Conservation (phyloP, 2,888 invertebrate species). For the Acrocyrtus sp. region DNA sequence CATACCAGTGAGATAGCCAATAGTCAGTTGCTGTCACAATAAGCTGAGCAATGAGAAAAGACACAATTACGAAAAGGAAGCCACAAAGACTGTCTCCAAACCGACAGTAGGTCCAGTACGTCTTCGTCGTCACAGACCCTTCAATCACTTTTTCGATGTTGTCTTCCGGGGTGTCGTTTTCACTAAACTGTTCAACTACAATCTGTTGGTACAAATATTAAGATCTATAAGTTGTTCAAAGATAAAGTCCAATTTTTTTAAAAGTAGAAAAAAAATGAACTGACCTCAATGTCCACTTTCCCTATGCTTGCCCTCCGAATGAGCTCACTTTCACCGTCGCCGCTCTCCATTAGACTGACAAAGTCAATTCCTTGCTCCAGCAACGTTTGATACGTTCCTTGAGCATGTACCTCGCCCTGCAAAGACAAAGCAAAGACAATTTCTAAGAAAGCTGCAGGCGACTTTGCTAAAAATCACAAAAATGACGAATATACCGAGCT, state of each 20-base stretch:
- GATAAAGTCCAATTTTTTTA: not conserved
- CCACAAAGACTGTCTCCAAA: slow-evolving; percentile 51
- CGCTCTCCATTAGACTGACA: slow-evolving; percentile 65
- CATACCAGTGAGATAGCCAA: slow-evolving; percentile 61
- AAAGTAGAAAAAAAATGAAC: no score
- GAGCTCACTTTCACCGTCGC: slow-evolving; percentile 60
- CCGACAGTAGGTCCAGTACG: slow-evolving; percentile 68
- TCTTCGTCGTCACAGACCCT: slow-evolving; percentile 57
- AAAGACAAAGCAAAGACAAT: slow-evolving; percentile 27
- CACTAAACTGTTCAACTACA: slow-evolving; percentile 26
- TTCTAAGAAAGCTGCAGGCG: no score
- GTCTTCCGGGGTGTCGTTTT: slow-evolving; percentile 53
- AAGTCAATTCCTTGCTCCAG: slow-evolving; percentile 65
- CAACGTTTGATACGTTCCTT: slow-evolving; percentile 73
- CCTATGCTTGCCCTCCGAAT: slow-evolving; percentile 46
- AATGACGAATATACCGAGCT: slow-evolving; percentile 73
- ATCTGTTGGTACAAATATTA: no score
- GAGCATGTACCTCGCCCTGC: slow-evolving; percentile 70
- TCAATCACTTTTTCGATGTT: slow-evolving; percentile 55
- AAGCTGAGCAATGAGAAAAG: slow-evolving; percentile 54
- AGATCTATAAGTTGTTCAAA: not conserved
- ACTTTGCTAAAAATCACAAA: no score
- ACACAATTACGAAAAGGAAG: slow-evolving; percentile 43
- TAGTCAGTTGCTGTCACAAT: slow-evolving; percentile 57
- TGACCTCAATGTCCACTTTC: slow-evolving; percentile 35